Conservation (phyloP, 2,797 vertebrate species). For the Heterohyrax brucei region DNA sequence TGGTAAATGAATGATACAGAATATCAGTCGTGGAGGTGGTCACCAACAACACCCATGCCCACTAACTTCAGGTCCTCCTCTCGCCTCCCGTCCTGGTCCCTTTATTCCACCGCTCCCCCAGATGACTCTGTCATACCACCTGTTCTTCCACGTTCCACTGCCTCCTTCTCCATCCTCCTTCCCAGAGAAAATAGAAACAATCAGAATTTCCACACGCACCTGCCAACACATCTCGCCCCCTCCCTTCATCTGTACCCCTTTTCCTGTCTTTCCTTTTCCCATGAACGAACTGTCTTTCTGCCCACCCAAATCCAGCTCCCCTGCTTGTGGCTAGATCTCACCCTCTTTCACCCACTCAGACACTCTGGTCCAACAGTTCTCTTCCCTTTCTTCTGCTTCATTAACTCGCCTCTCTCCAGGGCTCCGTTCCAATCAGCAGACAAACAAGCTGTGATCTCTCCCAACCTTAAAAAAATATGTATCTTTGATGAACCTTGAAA, state of each 20-base stretch:
- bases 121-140: neutral
- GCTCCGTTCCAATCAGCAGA: slow-evolving; percentile 21
- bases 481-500: neutral
- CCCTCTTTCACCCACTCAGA: slow-evolving; percentile 25
- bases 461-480: slow-evolving; percentile 30
- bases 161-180: slow-evolving; percentile 52
- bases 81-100: neutral
- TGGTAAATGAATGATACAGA: neutral
- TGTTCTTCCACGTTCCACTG: neutral
- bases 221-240: slow-evolving; percentile 32
- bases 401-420: neutral
- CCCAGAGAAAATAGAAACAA: slow-evolving; percentile 50
- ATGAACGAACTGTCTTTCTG: neutral
- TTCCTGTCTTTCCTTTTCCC: slow-evolving; percentile 25
- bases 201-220: neutral
- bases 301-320: neutral
- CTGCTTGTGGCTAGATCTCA: neutral
- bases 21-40: neutral
- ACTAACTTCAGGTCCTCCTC: neutral
- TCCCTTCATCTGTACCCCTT: slow-evolving; percentile 24
- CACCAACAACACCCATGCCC: neutral
- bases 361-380: neutral
- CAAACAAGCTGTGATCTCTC: slow-evolving; percentile 30
- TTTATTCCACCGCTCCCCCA: neutral
- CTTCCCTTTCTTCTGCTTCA: neutral